Evolutionary conservation across 1,140 invertebrate genomes (phyloP).

Genomic region (Luehdorfia chinensis): DNA sequence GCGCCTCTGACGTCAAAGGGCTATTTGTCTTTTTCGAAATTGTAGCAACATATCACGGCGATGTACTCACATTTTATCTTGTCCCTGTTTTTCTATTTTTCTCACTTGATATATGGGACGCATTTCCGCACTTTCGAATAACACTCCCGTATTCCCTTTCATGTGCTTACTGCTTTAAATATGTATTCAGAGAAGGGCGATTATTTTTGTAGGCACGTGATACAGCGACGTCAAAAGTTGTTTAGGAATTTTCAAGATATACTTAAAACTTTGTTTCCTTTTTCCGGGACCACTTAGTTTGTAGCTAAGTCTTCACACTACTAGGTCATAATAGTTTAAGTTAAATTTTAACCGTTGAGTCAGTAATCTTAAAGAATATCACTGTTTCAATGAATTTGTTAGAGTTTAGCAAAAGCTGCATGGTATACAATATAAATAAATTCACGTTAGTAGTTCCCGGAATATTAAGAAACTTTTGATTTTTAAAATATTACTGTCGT

Average conservation of each 20-base stretch:
- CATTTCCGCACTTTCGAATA: slow-evolving; percentile 67
- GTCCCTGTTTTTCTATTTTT: slow-evolving; percentile 61
- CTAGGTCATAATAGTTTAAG: no score
- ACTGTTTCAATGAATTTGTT: no score
- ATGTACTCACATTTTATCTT: slow-evolving; percentile 55
- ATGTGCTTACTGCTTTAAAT: slow-evolving; percentile 62
- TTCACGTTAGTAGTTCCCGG: no score
- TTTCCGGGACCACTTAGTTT: no score
- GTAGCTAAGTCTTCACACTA: no score
- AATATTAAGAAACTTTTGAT: no score
- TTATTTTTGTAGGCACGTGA: slow-evolving; percentile 30
- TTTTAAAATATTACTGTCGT: no score
- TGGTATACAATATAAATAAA: no score
- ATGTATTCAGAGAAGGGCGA: slow-evolving; percentile 48
- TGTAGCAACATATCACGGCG: slow-evolving; percentile 49
- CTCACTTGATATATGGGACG: slow-evolving; percentile 64
- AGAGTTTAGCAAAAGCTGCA: no score
- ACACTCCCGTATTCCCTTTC: slow-evolving; percentile 61
- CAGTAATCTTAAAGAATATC: no score
- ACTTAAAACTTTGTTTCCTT: neutral
- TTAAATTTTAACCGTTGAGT: no score
- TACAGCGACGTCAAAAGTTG: slow-evolving; percentile 36
- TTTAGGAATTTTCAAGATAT: slow-evolving; percentile 44
- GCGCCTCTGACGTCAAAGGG: slow-evolving; percentile 33
- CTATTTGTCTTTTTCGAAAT: slow-evolving; percentile 51